A percentile compares a stretch with the other conserved stretches of the same genome.
These are phyloP conservation scores for Eulithis prunata DNA, from an alignment of 2,888 invertebrate species.

Conservation along the genomic window DNA sequence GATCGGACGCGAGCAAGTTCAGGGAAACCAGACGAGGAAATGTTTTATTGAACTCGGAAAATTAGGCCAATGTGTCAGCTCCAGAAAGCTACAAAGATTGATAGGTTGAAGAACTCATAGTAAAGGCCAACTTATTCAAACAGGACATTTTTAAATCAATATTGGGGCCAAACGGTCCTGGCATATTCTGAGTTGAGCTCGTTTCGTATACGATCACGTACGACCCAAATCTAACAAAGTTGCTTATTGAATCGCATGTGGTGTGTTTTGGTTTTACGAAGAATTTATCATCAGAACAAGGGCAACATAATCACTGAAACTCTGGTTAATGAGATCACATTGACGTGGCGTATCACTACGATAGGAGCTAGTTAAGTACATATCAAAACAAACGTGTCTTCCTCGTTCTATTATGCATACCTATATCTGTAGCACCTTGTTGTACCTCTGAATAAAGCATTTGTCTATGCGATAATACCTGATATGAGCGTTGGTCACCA, in stretches of 20 bases:
- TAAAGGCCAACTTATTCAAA: slow-evolving; percentile 37
- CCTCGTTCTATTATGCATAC: slow-evolving; percentile 39
- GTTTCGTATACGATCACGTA: slow-evolving; percentile 65
- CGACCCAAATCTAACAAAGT: slow-evolving; percentile 66
- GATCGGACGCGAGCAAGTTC: slow-evolving; percentile 72
- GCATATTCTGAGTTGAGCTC: slow-evolving; percentile 55
- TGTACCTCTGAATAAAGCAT: slow-evolving; percentile 34
- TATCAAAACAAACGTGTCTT: slow-evolving; percentile 33
- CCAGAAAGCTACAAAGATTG: slow-evolving; percentile 36
- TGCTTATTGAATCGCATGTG: slow-evolving; percentile 52
- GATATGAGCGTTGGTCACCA: slow-evolving; percentile 24
- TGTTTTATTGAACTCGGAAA: slow-evolving; percentile 69
- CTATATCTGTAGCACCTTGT: slow-evolving; percentile 41
- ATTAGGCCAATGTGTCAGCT: slow-evolving; percentile 67
- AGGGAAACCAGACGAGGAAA: slow-evolving; percentile 73
- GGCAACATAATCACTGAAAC: slow-evolving; percentile 9
- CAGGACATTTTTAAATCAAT: slow-evolving; percentile 46
- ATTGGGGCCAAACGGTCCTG: slow-evolving; percentile 56
- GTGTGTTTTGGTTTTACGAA: slow-evolving; percentile 35
- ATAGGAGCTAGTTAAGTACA: slow-evolving; percentile 23
- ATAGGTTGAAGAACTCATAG: slow-evolving; percentile 43
- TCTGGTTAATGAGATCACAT: slow-evolving; percentile 30
- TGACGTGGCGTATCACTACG: slow-evolving; percentile 26
- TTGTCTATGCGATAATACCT: slow-evolving; percentile 42
- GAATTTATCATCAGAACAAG: slow-evolving; percentile 21